phyloP scores from a whole-genome alignment of 2,888 invertebrate genomes.

The Dichetophora obliterata region DNA sequence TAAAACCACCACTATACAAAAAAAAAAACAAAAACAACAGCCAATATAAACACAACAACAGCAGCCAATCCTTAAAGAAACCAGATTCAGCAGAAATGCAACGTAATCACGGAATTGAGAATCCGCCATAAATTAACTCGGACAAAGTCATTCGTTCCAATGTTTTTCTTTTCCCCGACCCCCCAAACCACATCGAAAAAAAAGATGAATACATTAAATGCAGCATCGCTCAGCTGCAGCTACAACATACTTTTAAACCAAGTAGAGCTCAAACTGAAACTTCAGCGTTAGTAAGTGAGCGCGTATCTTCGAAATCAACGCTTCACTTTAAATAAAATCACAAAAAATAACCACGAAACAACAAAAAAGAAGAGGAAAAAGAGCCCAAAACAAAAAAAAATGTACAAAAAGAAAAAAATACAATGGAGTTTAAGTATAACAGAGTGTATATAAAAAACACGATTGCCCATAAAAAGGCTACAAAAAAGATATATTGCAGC shows the following conservation, averaged over 20 bases:
- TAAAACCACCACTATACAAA: neutral
- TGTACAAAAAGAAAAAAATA: constrained; percentile 48
- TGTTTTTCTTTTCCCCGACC: neutral
- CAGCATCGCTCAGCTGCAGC: constrained; percentile 36
- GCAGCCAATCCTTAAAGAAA: neutral
- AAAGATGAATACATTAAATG: constrained; percentile 42
- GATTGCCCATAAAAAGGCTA: constrained; percentile 63
- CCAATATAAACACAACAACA: constrained; percentile 16
- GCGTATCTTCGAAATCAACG: constrained; percentile 60
- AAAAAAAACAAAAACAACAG: neutral
- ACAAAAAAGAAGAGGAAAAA: constrained; percentile 41
- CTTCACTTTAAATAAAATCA: constrained; percentile 62
- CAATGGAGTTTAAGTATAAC: constrained; percentile 50
- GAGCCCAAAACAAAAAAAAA: constrained; percentile 15
- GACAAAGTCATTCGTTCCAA: constrained; percentile 65
- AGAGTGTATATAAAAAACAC: constrained; percentile 54
- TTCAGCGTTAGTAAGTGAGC: constrained; percentile 42
- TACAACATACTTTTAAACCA: constrained; percentile 15
- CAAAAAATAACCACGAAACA: constrained; percentile 19
- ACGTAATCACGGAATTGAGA: constrained; percentile 37
- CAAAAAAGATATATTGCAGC: constrained; percentile 67
- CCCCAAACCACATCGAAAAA: neutral
- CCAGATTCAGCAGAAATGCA: constrained; percentile 18
- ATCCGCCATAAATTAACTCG: constrained; percentile 60
- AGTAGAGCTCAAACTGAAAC: constrained; percentile 33